phyloP scores from a whole-genome alignment of 2,888 invertebrate genomes.

The Globia sparganii region DNA sequence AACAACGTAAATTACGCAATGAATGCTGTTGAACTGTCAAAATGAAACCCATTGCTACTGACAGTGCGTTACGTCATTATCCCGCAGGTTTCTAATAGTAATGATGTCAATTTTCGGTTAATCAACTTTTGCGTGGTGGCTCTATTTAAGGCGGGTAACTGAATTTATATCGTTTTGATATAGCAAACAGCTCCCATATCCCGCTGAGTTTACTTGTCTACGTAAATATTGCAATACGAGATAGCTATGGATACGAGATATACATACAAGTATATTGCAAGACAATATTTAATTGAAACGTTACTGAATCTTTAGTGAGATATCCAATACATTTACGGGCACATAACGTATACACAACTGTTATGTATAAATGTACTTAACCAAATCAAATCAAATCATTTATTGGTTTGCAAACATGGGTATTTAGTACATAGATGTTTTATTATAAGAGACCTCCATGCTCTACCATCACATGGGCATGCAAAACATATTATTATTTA shows the following conservation, averaged over 20 bases:
- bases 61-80: no score
- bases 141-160: background rate
- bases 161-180: slow-evolving; percentile 3
- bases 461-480: no score
- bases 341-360: slow-evolving; percentile 18
- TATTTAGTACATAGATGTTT: no score
- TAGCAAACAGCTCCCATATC: slow-evolving; percentile 1
- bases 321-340: slow-evolving; percentile 22
- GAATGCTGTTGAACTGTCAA: no score
- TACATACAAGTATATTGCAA: background rate
- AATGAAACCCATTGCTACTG: no score
- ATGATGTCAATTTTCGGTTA: background rate
- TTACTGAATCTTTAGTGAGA: slow-evolving; percentile 45
- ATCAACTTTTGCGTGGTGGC: no score
- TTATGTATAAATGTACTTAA: slow-evolving; percentile 25
- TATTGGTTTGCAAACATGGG: no score
- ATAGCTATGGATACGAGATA: slow-evolving; percentile 21
- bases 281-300: slow-evolving; percentile 33
- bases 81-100: background rate
- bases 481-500: no score
- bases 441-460: no score
- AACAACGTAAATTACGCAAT: no score
- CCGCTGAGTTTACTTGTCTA: slow-evolving; percentile 16
- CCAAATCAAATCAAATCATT: no score
- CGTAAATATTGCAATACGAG: slow-evolving; percentile 29